phyloP scores from a whole-genome alignment of 2,888 invertebrate species.

The Agriopis marginaria region DNA sequence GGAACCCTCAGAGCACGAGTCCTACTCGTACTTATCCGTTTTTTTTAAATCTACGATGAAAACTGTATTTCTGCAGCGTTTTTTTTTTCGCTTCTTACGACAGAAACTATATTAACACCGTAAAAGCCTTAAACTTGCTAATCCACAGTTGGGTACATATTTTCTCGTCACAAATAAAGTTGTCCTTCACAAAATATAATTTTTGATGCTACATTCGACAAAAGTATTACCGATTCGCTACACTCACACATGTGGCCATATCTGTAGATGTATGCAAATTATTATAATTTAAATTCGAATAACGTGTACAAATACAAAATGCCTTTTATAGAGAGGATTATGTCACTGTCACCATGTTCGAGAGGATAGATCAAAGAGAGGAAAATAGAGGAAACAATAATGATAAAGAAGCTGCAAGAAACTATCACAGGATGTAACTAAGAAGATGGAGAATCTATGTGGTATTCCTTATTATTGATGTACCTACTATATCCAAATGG shows the following conservation, averaged over 20 bases:
- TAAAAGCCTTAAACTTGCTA: neutral
- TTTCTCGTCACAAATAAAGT: neutral
- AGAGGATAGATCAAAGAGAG: neutral
- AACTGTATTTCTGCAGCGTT: no score
- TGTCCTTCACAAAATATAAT: neutral
- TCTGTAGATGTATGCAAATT: constrained; percentile 36
- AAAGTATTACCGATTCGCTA: constrained; percentile 17
- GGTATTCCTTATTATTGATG: no score
- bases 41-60: neutral
- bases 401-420: neutral
- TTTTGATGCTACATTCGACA: constrained; percentile 1
- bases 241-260: constrained; percentile 19
- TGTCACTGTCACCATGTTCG: constrained; percentile 24
- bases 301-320: constrained; percentile 37
- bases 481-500: no score
- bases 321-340: constrained; percentile 25
- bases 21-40: no score
- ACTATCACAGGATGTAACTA: no score
- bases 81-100: neutral
- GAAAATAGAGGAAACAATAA: neutral
- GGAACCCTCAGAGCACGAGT: no score
- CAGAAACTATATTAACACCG: neutral
- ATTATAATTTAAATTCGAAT: constrained; percentile 38
- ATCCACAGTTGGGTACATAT: neutral
- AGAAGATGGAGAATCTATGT: no score